A percentile compares a stretch with the other conserved stretches of the same genome.
Conservation (phyloP, 2,888 invertebrate genomes). For the Salpingus planirostris region DNA sequence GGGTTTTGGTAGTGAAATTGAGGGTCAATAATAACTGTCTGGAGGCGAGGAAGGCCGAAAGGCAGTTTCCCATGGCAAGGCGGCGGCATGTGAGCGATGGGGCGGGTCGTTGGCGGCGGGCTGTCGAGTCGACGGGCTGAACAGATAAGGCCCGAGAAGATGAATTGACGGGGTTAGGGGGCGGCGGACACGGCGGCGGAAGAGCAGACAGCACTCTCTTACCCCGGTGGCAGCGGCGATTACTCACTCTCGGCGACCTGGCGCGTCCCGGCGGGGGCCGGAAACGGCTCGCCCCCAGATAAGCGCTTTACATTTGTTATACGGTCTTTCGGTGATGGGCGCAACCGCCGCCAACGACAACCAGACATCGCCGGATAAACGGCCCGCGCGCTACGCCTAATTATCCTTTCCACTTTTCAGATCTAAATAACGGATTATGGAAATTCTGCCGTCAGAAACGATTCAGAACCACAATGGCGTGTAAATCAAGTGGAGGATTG, state of each 20-base stretch:
- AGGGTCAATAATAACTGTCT: too few species aligned
- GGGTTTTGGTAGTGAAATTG: too few species aligned
- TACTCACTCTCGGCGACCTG: slow-evolving; percentile 36
- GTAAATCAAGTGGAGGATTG: slow-evolving; percentile 37
- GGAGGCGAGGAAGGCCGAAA: too few species aligned
- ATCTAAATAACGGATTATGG: slow-evolving; percentile 30
- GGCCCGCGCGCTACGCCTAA: slow-evolving; percentile 2
- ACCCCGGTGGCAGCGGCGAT: slow-evolving; percentile 39
- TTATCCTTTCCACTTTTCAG: slow-evolving; percentile 15
- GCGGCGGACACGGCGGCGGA: slow-evolving; percentile 39
- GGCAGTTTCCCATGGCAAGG: too few species aligned
- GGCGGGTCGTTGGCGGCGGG: slow-evolving; percentile 13
- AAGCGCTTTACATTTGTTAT: slow-evolving; percentile 42
- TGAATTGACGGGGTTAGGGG: slow-evolving; percentile 40
- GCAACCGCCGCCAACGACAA: not conserved
- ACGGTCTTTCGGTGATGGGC: slow-evolving; percentile 31
- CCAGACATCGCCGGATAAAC: not conserved
- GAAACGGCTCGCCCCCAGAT: slow-evolving; percentile 39
- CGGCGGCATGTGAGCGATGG: slow-evolving; percentile 18
- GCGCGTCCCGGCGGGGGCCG: slow-evolving; percentile 31
- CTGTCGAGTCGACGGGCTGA: slow-evolving; percentile 18
- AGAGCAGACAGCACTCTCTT: slow-evolving; percentile 41
- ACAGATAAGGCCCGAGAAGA: slow-evolving; percentile 34
- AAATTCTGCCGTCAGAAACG: slow-evolving; percentile 23
- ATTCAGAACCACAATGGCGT: slow-evolving; percentile 25